Evolutionary conservation across 2,113 vertebrate species (phyloP).

Genomic region (Xiphophorus hellerii): DNA sequence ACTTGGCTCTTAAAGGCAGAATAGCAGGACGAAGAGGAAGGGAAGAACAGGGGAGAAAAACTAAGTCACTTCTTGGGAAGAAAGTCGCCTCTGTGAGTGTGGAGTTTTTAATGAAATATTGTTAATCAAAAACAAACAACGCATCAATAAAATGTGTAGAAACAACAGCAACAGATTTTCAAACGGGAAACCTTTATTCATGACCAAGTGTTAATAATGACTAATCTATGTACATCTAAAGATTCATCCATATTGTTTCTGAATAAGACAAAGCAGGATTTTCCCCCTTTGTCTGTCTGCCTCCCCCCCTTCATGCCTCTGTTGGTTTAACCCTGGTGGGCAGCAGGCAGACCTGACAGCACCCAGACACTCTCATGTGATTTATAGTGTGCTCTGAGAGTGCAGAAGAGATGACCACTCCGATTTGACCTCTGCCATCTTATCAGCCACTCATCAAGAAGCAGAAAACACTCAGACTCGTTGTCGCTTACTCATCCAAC

Average conservation of each 20-base stretch:
- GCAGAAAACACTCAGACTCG: constrained; percentile 61
- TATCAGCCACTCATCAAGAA: constrained; percentile 72
- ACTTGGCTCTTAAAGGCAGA: constrained; percentile 57
- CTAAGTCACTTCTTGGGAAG: constrained; percentile 45
- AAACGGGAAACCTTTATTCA: constrained; percentile 13
- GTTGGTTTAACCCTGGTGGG: constrained; percentile 83
- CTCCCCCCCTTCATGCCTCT: constrained; percentile 67
- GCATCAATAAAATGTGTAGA: background rate
- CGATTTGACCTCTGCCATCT: constrained; percentile 68
- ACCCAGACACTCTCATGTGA: constrained; percentile 74
- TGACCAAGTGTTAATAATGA: constrained; percentile 5
- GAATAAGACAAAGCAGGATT: constrained; percentile 72
- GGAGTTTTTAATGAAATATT: background rate
- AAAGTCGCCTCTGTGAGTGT: constrained; percentile 40
- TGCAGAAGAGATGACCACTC: constrained; percentile 76
- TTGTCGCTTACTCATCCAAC: constrained; percentile 49
- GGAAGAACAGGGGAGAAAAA: constrained; percentile 47
- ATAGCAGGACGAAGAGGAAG: constrained; percentile 50
- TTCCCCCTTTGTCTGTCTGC: constrained; percentile 66
- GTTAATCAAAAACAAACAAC: constrained; percentile 17
- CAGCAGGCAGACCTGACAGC: constrained; percentile 71
- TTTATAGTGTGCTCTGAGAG: constrained; percentile 67
- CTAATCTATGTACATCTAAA: constrained; percentile 16
- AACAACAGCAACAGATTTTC: constrained; percentile 7
- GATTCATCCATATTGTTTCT: constrained; percentile 54